Evolutionary conservation across 2,797 vertebrate genomes (phyloP).

Genomic region (Caiman crocodilus): DNA sequence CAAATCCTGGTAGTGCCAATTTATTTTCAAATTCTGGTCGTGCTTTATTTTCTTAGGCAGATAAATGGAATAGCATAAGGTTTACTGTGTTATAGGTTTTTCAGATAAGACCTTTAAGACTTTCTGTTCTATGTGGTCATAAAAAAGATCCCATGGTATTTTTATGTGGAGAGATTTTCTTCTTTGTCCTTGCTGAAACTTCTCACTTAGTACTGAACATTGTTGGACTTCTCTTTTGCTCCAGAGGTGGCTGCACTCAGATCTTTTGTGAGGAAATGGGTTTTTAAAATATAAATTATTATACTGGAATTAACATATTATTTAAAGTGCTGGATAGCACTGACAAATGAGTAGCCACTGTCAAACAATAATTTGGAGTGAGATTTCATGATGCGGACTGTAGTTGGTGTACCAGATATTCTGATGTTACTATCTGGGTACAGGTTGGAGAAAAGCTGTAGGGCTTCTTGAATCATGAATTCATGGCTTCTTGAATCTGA

Average conservation of each 20-base stretch:
- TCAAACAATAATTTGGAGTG: conserved; percentile 31
- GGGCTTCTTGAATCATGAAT: too few species aligned
- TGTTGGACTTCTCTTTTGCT: neutral
- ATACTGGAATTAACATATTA: neutral
- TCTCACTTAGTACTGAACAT: neutral
- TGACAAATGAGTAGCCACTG: conserved; percentile 39
- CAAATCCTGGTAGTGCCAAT: neutral
- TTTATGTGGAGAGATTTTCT: conserved; percentile 10
- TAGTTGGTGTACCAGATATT: conserved; percentile 29
- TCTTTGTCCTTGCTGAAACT: conserved; percentile 6
- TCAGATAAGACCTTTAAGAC: conserved; percentile 15
- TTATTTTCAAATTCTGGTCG: too few species aligned
- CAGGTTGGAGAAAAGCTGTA: neutral
- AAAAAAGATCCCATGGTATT: conserved; percentile 26
- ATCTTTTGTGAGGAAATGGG: neutral
- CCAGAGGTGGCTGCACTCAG: neutral
- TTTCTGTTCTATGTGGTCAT: conserved; percentile 49
- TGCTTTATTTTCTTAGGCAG: conserved; percentile 4
- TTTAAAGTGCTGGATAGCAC: neutral
- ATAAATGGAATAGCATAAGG: neutral
- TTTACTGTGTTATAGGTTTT: conserved; percentile 26
- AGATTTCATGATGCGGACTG: conserved; percentile 13
- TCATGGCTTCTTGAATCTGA: neutral
- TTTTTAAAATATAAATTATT: neutral
- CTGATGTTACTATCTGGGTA: neutral